Base-by-base conservation (phyloP, 2,888 invertebrate genomes). In the Lacanobia oleracea region DNA sequence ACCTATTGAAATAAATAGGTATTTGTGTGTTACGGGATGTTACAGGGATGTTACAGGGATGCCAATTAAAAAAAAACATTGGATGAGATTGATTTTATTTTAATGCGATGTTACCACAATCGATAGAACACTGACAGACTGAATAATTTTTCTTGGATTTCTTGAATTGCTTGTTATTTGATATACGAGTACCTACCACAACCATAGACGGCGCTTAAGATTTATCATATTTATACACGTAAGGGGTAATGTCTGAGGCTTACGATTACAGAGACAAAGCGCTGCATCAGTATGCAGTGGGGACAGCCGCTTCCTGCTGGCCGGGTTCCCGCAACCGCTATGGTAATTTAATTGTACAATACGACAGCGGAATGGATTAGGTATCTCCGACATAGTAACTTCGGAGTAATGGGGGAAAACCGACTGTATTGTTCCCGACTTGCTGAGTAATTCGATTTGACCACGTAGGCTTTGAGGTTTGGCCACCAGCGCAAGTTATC, bases 331-430 rank as follows among this genome's bases (percentile, higher is more conserved):
- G 88, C 90, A 89, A 88, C 88, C 87, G 88, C 91, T 93, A 93
- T 94, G 94, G 91, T 93, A 93, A 94, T 94, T 93, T 92, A 91
- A 93, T 94, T 93, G 93, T 92, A 91, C 89, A 91, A 90, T 88
- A 90, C 90, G 86, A 88, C 87, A 87, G 84, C 79, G 85, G 88
- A 91, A 89, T 90, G 88, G 88, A 89, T 88, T 88, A 83, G 81
- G 85, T 88, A 87, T 86, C 84, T 85, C 76, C 83, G 77, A 84
- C 85, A 82, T 75, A 79, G 75, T 86, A 81, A 77, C 81, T 80
- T 82, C 76, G 66, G 71, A 72, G 81, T 82, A 82, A 84, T 81
- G 75, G 84, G 91, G 92, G 86, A 91, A 91, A 91, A 90, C 88
- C 90, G 86, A 86, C 83, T 83, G 81, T 82, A 85, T 84, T 89